Evolutionary conservation across 2,797 vertebrate genomes (phyloP).

Genomic region (Sitta carolinensis): DNA sequence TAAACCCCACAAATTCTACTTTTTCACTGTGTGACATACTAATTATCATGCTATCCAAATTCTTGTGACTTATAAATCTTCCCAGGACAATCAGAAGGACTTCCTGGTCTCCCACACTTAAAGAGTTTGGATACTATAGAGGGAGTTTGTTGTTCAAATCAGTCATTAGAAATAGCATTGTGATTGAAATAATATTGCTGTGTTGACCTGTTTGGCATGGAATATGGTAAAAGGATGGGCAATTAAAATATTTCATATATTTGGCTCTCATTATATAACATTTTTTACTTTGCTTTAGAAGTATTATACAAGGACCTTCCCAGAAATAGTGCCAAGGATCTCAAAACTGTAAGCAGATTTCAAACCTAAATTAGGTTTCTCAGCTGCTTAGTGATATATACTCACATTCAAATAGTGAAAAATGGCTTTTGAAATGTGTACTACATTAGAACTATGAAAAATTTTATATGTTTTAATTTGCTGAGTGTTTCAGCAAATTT

Average conservation of each 20-base stretch:
- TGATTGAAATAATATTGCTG: background rate
- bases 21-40: too few species aligned
- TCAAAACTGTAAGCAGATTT: conserved; percentile 51
- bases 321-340: conserved; percentile 1
- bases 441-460: background rate
- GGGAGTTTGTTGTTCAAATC: background rate
- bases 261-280: background rate
- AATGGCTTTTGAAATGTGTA: conserved; percentile 12
- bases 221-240: background rate
- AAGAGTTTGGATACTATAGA: background rate
- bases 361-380: conserved; percentile 47
- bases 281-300: conserved; percentile 8
- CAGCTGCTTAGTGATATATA: background rate
- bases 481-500: background rate
- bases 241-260: background rate
- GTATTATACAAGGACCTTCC: background rate
- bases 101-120: too few species aligned
- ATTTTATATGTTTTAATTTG: conserved; percentile 40
- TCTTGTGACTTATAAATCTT: too few species aligned
- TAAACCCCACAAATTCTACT: too few species aligned
- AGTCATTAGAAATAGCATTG: background rate
- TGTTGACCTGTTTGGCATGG: background rate
- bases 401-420: conserved; percentile 22
- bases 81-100: too few species aligned
- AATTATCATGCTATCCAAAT: too few species aligned